Conservation (phyloP, 2,113 vertebrate species). For the Monopterus albus region DNA sequence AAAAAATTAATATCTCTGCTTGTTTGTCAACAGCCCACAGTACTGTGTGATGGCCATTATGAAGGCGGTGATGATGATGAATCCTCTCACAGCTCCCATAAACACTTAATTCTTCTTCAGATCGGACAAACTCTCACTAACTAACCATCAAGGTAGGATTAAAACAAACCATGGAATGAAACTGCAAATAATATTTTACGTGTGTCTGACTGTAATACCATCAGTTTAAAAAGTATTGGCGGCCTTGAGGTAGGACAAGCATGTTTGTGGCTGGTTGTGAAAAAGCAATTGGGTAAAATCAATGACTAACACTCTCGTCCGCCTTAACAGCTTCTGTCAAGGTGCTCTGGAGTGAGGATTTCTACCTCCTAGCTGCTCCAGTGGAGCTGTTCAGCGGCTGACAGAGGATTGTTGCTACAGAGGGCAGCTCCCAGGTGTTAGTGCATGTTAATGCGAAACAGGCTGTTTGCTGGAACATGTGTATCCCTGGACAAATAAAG, state of each 20-base stretch:
- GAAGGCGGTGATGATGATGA: constrained; percentile 25
- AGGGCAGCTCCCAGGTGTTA: constrained; percentile 28
- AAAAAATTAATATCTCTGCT: too few relatives aligned
- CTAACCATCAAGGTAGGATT: constrained; percentile 18
- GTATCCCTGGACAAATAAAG: constrained; percentile 25
- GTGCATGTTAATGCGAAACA: constrained; percentile 23
- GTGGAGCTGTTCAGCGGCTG: constrained; percentile 49
- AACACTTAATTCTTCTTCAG: neutral
- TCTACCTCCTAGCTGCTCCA: constrained; percentile 49
- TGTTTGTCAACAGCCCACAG: too few relatives aligned
- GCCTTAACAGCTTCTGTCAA: constrained; percentile 48
- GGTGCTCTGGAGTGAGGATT: constrained; percentile 60
- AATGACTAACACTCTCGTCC: constrained; percentile 41
- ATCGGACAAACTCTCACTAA: neutral
- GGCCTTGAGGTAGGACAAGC: constrained; percentile 36
- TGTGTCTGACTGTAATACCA: neutral
- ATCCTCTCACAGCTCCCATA: constrained; percentile 20
- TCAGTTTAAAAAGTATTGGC: constrained; percentile 7
- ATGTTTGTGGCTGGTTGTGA: constrained; percentile 25
- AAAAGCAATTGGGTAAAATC: constrained; percentile 41
- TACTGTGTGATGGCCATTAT: too few relatives aligned
- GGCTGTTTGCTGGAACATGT: constrained; percentile 27
- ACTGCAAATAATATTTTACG: constrained; percentile 39
- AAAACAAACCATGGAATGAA: constrained; percentile 28
- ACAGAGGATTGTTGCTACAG: constrained; percentile 23